Evolutionary conservation across 2,888 invertebrate species (phyloP).

Genomic region (Hirtodrosophila alboralis): DNA sequence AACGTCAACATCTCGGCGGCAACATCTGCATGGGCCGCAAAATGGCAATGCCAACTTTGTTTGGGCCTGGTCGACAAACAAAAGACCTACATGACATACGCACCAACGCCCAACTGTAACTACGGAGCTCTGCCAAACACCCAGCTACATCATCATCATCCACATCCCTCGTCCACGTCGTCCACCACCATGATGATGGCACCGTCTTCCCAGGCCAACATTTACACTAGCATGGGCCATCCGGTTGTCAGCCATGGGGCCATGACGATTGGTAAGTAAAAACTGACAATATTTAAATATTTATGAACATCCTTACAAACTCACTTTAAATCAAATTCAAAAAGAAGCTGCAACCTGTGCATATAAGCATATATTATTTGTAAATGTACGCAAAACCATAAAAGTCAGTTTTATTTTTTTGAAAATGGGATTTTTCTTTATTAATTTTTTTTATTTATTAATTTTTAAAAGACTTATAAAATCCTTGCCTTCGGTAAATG

Average conservation of each 20-base stretch:
- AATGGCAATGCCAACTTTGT: constrained; percentile 52
- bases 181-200: constrained; percentile 82
- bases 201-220: constrained; percentile 75
- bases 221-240: constrained; percentile 78
- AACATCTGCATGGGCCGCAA: constrained; percentile 45
- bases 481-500: too few relatives aligned
- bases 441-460: too few relatives aligned
- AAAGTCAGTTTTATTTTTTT: too few relatives aligned
- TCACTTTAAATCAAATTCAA: constrained; percentile 13
- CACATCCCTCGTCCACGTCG: constrained; percentile 54
- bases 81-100: constrained; percentile 82
- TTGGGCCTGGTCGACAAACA: constrained; percentile 47
- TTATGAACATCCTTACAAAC: not conserved
- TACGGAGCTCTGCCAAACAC: constrained; percentile 77
- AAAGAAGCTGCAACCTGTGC: too few relatives aligned
- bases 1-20: constrained; percentile 47
- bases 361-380: too few relatives aligned
- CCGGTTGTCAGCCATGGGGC: constrained; percentile 73
- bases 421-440: too few relatives aligned
- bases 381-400: too few relatives aligned
- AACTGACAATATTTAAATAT: not conserved
- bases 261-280: constrained; percentile 79
- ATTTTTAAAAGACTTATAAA: too few relatives aligned
- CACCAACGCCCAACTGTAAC: constrained; percentile 81
- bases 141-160: constrained; percentile 57